Conservation (phyloP, 2,797 vertebrate species). For the Sciurus carolinensis region DNA sequence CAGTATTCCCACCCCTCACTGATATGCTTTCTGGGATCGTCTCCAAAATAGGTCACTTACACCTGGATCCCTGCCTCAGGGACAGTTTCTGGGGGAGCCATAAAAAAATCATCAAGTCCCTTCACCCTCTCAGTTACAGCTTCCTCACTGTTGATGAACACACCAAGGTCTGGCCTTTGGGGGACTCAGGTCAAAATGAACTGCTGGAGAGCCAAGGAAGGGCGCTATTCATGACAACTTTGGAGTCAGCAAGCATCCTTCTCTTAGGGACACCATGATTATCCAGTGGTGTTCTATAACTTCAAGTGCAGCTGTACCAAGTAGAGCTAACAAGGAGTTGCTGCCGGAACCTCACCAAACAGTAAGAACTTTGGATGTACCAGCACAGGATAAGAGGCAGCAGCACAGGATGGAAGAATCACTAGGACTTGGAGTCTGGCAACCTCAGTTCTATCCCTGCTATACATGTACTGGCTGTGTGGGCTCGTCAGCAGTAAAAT, state of each 20-base stretch:
- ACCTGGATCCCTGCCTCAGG: background rate
- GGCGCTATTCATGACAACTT: fast-evolving
- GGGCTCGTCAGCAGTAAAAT: background rate
- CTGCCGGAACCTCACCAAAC: background rate
- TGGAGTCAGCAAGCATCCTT: background rate
- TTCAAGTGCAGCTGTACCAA: too few species aligned
- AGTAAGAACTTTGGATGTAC: too few species aligned
- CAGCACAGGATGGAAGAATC: fast-evolving
- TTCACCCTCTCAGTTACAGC: background rate
- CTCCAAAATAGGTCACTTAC: background rate
- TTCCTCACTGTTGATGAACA: background rate
- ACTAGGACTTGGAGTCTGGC: fast-evolving
- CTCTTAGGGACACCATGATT: background rate
- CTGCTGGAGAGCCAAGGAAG: background rate
- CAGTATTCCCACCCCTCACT: background rate
- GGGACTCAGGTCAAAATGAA: background rate
- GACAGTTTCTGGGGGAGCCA: background rate
- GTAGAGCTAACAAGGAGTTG: background rate
- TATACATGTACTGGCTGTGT: background rate
- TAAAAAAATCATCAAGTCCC: background rate
- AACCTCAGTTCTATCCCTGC: background rate
- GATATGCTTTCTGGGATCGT: background rate
- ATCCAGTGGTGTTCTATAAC: fast-evolving
- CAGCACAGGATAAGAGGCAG: too few species aligned
- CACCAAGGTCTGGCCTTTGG: fast-evolving